Base-by-base conservation (phyloP, 1,140 invertebrate genomes). In the Anastrepha ludens region DNA sequence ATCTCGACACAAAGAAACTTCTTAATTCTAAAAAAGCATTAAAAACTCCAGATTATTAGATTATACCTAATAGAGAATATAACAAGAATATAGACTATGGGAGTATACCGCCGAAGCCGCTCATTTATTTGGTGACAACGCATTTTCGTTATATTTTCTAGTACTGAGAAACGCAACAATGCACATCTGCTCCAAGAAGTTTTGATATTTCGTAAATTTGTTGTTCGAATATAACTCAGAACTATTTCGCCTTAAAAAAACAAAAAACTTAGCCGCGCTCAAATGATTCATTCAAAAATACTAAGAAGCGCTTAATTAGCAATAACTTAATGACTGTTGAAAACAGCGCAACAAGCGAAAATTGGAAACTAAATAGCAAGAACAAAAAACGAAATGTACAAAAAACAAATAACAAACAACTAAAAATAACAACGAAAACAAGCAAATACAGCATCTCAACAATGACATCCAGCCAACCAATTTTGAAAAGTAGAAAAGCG, bases 261-360 rank as follows among this genome's bases (percentile, higher is more conserved):
- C 1, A 9, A 15, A 15, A 62, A 15, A 17, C 5, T 62, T 62
- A 62, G 70, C 44, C 70, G 44, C 41, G 6, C 13, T 17, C 15
- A 13, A 2, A 29, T 81, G 74, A 81, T 50, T 81, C 74, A 81
- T 81, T 29, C 74, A 81, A 20, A 58, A 81, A 29, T 81, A 29
- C n/a, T 20, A 20, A 55, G n/a, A 58, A 50, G 74, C 74, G 47
- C 7, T 55, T 81, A 55, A 81, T 81, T 81, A 50, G n/a, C 74
- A 58, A 29, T 55, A 50, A 81, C 55, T 81, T 81, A 41, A 20
- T 20, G n/a, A n/a, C 47, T 55, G 20, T 20, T 6, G 74, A 55
- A 74, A 81, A 55, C 47, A 81, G n/a, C 41, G 11, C 70, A 9
- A 47, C 1, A 6, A 74, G 11, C 65, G 11, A 74, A 50, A 55